Evolutionary conservation across 2,888 invertebrate species (phyloP), one percentile per base, ranked within the genome.

Genomic region (Calameuta idolon): DNA sequence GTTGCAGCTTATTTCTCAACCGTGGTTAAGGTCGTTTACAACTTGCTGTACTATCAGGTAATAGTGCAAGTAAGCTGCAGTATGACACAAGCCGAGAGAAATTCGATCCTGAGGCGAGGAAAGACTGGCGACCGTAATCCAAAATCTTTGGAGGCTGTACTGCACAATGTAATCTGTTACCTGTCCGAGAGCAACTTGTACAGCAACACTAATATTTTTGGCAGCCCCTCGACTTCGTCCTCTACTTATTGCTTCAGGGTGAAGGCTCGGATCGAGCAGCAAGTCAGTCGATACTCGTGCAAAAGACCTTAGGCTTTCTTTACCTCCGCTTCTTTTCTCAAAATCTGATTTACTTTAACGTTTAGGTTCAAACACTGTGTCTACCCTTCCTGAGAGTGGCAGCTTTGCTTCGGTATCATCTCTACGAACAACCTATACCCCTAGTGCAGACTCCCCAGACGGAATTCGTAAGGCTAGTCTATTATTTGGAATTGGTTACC

Each of bases 31-130:
- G 95, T 96, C 83, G 94, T 98, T 83, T 98, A 97, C 93, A 97
- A 98, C 91, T 94, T 98, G 82, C 93, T 96, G 80, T 98, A 97
- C 92, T 96, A 98, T 91, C 98, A 98, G 94, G 95, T 97, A 75
- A 94, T 98, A 82, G 94, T 96, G 77, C 96, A 97, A 92, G 93
- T 97, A 81, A 94, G 95, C 77, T 95, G 95, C 82, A 93, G 93
- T 82, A 92, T 96, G 88, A 94, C 94, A 69, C 94, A 94, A 74
- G 92, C 93, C 71, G 95, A 95, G 85, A 94, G 96, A 73, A 87
- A 86, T 74, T 85, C 88, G 69, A 78, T 89, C 34, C 79, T 88
- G 73, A 90, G 90, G 85, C 89, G 88, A 80, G 87, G 82, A 55
- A 82, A 81, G 73, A 81, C 80, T 23, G 40, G 75, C 11, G 85